phyloP scores from a whole-genome alignment of 2,888 invertebrate species.

The Synanthedon tipuliformis region DNA sequence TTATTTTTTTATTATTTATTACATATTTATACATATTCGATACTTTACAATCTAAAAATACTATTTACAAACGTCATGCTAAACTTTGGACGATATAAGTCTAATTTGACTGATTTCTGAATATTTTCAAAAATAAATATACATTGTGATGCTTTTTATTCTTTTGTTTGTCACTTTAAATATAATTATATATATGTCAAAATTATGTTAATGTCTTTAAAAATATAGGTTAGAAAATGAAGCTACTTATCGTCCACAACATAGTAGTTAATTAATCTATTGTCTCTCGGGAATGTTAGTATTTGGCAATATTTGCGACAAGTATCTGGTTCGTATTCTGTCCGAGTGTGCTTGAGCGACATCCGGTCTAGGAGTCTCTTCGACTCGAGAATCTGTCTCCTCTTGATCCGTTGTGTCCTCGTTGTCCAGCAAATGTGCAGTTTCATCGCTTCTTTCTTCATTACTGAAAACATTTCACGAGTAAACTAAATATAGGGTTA shows the following conservation, averaged over 20 bases:
- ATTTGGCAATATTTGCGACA: slow-evolving; percentile 57
- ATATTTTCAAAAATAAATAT: too few relatives aligned
- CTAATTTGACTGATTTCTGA: too few relatives aligned
- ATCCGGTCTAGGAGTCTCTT: slow-evolving; percentile 24
- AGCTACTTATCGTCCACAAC: background rate
- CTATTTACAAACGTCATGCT: background rate
- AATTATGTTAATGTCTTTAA: background rate
- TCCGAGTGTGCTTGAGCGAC: slow-evolving; percentile 43
- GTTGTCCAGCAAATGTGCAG: slow-evolving; percentile 45
- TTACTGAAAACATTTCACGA: background rate
- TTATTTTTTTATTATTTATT: background rate
- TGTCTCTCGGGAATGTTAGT: slow-evolving; percentile 47
- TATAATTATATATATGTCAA: background rate
- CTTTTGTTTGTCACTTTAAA: background rate
- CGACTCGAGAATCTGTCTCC: slow-evolving; percentile 30
- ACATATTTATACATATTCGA: background rate
- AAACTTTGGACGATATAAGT: too few relatives aligned
- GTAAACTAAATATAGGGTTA: too few relatives aligned
- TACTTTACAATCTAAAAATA: background rate
- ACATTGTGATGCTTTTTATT: too few relatives aligned
- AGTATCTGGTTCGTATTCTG: slow-evolving; percentile 59
- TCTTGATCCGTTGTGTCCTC: slow-evolving; percentile 47
- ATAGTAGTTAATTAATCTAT: slow-evolving; percentile 16
- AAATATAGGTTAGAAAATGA: background rate
- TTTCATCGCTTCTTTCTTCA: slow-evolving; percentile 30